phyloP scores from a whole-genome alignment of 1,140 invertebrate species.

The Lucilia cuprina region DNA sequence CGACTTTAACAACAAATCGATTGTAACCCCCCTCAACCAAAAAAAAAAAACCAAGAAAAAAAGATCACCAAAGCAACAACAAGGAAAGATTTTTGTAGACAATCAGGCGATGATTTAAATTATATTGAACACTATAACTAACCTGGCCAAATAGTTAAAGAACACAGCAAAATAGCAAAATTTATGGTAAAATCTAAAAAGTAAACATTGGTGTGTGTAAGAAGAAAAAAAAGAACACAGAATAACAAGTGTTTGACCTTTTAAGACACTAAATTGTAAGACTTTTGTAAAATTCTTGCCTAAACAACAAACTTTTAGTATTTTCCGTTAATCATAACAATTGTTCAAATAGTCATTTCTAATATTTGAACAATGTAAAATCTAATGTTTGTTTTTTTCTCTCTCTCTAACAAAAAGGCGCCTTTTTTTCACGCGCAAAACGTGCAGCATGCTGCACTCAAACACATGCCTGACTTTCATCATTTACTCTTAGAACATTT shows the following conservation, averaged over 20 bases:
- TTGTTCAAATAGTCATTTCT: not conserved
- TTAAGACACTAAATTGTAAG: not conserved
- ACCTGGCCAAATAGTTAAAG: not conserved
- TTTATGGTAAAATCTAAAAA: slow-evolving; percentile 13
- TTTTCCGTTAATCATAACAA: slow-evolving; percentile 31
- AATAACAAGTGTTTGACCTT: slow-evolving; percentile 30
- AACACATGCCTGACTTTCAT: not conserved
- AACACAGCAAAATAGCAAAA: not conserved
- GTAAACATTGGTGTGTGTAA: not conserved
- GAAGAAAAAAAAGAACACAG: not conserved
- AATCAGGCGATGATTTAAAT: slow-evolving; percentile 32
- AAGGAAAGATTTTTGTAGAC: slow-evolving; percentile 26
- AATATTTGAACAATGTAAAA: not conserved
- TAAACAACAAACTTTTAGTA: not conserved
- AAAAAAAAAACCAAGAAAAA: not conserved
- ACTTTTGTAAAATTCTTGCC: not conserved
- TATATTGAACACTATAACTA: slow-evolving; percentile 24
- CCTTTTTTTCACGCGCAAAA: slow-evolving; percentile 30
- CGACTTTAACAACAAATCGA: slow-evolving; percentile 16
- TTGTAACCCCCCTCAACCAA: too few species aligned
- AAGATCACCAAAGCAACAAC: not conserved
- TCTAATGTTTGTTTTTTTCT: too few species aligned
- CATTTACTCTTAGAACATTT: not conserved
- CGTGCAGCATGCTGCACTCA: not conserved
- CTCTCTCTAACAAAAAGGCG: too few species aligned